These are phyloP conservation scores for Sthenelais limicola DNA, from an alignment of 2,888 invertebrate genomes.

Conservation along the genomic window DNA sequence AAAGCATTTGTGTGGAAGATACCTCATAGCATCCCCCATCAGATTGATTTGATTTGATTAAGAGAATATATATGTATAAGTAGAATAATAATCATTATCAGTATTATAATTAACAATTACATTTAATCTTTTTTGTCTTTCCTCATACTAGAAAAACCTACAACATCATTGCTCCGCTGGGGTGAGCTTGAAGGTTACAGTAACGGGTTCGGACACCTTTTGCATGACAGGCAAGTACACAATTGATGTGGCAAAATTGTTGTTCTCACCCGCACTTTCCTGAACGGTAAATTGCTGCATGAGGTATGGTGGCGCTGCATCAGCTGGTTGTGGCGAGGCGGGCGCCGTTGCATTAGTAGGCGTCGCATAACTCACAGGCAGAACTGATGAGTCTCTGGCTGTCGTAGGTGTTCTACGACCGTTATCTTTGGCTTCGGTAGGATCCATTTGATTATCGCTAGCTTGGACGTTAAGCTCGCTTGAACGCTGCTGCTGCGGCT, in stretches of 20 bases:
- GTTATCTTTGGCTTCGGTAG: conserved; percentile 32
- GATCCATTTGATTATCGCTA: conserved; percentile 28
- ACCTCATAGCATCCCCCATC: not conserved
- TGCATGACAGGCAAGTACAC: conserved; percentile 95
- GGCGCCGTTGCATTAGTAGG: conserved; percentile 11
- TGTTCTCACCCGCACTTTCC: conserved; percentile 57
- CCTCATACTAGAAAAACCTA: conserved; percentile 16
- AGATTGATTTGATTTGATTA: conserved; percentile 22
- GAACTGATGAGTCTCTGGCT: conserved; percentile 16
- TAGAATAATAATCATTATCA: not conserved
- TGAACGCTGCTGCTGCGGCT: conserved; percentile 33
- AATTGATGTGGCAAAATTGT: conserved; percentile 88
- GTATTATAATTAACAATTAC: not conserved
- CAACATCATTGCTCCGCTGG: conserved; percentile 77
- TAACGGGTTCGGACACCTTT: conserved; percentile 87
- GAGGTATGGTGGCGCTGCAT: conserved; percentile 76
- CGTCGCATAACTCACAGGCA: conserved; percentile 48
- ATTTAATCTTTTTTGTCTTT: conserved; percentile 9
- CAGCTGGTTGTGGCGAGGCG: conserved; percentile 4
- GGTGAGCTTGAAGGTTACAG: conserved; percentile 93
- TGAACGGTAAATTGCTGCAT: conserved; percentile 87
- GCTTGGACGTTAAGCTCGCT: conserved; percentile 34
- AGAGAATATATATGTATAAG: not conserved
- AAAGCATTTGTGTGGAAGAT: conserved; percentile 29
- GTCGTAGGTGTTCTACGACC: not conserved